Evolutionary conservation across 2,888 invertebrate genomes (phyloP).

Genomic region (Callyntrura guangdongensis): DNA sequence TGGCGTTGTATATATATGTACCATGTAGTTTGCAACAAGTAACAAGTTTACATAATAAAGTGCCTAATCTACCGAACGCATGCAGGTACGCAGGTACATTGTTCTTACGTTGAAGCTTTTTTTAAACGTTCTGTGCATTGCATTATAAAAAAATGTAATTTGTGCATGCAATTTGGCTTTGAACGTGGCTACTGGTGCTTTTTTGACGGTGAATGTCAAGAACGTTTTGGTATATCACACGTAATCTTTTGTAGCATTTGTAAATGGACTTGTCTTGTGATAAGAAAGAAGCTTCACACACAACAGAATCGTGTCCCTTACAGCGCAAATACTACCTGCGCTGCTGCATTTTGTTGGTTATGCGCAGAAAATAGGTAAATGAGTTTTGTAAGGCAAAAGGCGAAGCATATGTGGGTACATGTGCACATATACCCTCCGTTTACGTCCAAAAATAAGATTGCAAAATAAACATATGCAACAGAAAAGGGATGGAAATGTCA

Average conservation of each 20-base stretch:
- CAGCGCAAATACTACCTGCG: too few species aligned
- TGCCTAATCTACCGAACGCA: neutral
- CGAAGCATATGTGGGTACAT: too few species aligned
- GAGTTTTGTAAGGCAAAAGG: too few species aligned
- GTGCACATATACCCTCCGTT: neutral
- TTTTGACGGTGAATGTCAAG: slow-evolving; percentile 75
- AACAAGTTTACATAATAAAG: neutral
- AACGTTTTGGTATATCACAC: slow-evolving; percentile 46
- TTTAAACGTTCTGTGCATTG: neutral
- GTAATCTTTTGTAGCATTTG: neutral
- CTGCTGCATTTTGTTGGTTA: neutral
- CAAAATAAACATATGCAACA: slow-evolving; percentile 50
- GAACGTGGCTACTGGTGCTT: slow-evolving; percentile 58
- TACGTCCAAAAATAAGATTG: slow-evolving; percentile 55
- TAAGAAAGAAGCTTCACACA: too few species aligned
- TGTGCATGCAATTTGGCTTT: slow-evolving; percentile 53
- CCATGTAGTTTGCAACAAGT: neutral
- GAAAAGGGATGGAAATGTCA: slow-evolving; percentile 66
- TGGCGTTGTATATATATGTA: neutral
- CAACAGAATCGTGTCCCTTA: too few species aligned
- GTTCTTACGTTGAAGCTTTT: too few species aligned
- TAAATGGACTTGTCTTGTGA: too few species aligned
- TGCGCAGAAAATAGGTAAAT: neutral
- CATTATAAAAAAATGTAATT: slow-evolving; percentile 15
- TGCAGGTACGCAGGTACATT: neutral